phyloP scores from a whole-genome alignment of 1,140 invertebrate species.

The Dendroctonus valens region DNA sequence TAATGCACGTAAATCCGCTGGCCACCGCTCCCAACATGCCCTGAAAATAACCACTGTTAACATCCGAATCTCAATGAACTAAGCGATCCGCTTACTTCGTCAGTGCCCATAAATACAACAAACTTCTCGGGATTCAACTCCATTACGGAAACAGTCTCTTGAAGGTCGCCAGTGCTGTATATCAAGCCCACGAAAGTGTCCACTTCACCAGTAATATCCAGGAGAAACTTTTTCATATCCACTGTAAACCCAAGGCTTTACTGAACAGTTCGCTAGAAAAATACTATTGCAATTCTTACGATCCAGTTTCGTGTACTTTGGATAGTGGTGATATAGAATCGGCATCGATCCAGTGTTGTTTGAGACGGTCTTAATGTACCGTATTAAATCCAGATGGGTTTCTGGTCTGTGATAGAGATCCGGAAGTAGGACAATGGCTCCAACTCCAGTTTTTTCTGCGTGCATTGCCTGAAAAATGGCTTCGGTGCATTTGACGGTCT shows the following conservation, averaged over 20 bases:
- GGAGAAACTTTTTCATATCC: constrained; percentile 42
- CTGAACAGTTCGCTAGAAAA: not conserved
- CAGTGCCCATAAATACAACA: constrained; percentile 46
- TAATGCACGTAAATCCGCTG: constrained; percentile 43
- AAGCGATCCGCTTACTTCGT: constrained; percentile 37
- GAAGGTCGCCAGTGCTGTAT: constrained; percentile 43
- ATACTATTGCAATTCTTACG: constrained; percentile 53
- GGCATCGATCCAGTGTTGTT: constrained; percentile 70
- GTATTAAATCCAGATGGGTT: constrained; percentile 61
- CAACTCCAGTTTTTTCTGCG: constrained; percentile 63
- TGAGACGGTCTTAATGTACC: constrained; percentile 67
- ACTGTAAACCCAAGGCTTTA: constrained; percentile 29
- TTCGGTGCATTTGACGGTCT: not conserved
- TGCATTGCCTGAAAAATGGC: constrained; percentile 62
- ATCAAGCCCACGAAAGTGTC: constrained; percentile 46
- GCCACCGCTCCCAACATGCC: constrained; percentile 43
- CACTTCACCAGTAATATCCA: constrained; percentile 45
- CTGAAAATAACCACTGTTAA: constrained; percentile 26
- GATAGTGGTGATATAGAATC: constrained; percentile 79
- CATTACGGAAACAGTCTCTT: constrained; percentile 39
- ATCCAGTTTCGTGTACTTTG: constrained; percentile 65
- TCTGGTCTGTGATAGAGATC: constrained; percentile 74
- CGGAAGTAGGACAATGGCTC: constrained; percentile 72
- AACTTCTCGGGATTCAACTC: constrained; percentile 44
- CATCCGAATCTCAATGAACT: not conserved